Evolutionary conservation across 2,797 vertebrate genomes (phyloP), one percentile per base, ranked within the genome.

Genomic region (Hydrophis major): DNA sequence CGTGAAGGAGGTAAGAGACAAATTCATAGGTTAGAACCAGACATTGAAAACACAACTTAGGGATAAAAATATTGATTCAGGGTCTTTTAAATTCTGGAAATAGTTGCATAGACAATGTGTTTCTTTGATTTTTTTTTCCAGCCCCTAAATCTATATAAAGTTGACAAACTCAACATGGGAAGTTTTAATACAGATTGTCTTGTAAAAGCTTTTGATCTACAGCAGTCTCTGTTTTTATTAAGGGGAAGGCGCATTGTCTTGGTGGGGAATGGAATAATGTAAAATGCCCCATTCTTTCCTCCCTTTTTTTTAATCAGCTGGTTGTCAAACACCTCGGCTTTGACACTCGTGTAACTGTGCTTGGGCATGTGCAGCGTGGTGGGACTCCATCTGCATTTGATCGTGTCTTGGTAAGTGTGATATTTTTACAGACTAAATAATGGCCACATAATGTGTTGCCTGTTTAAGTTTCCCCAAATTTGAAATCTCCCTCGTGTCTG

Each of bases 351-450:
- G 98, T 99, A 97, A 99, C 99, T 0, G 99, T 99, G 10, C 98
- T 99, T 2, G 99, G 99, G 59, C 99, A 99, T 0, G 99, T 99
- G 92, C 99, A 99, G 97, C 97, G 99, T 8, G 99, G 99, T 90
- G 99, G 99, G 94, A 99, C 98, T 0, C 99, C 99, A 0, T 99
- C 99, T 0, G 99, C 99, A 0, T 99, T 99, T 0, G 99, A 97
- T 89, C 96, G 97, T 0, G 93, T 98, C 92, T 96, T 98, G 97
- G 97, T 98, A 96, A 92, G 97, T 2, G 22, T 0, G 28, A 3
- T 3, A 0, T 0, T 2, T 37, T 18, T 16, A 2, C 2, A 12
- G 28, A 32, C 57, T 20, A 59, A 78, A 16, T 56, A 86, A n/a
- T 56, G 42, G 56, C 28, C 25, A 61, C 37, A 47, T 42, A 83